Evolutionary conservation across 2,888 invertebrate genomes (phyloP).

Genomic region (Adineta ricciae): DNA sequence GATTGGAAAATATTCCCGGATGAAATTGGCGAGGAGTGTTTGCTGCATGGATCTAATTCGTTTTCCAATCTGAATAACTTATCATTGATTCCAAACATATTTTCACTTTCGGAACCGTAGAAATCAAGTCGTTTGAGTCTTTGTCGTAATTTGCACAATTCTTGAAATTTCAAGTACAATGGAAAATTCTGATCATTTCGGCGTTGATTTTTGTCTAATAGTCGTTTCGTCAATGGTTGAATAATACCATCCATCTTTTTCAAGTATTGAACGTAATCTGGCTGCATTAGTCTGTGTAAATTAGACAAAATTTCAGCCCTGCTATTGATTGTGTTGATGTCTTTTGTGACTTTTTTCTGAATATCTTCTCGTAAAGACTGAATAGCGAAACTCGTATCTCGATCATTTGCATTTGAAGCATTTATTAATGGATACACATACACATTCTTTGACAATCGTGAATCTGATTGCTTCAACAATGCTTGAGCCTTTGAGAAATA

Average conservation of each 20-base stretch:
- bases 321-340: background rate
- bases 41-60: background rate
- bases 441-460: too few species aligned
- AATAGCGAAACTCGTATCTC: background rate
- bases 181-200: background rate
- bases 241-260: background rate
- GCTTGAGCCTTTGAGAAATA: too few species aligned
- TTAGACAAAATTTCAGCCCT: background rate
- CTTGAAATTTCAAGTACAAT: background rate
- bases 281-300: background rate
- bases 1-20: background rate
- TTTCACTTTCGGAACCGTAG: background rate
- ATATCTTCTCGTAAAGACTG: background rate
- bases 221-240: background rate
- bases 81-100: background rate
- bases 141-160: constrained; percentile 7
- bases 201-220: background rate
- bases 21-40: too few species aligned
- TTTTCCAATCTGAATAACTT: background rate
- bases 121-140: background rate
- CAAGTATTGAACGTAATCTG: background rate
- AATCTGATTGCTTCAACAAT: too few species aligned
- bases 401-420: background rate
- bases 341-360: background rate
- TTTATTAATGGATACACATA: background rate